Percentiles rank a stretch among this genome's conserved stretches.
Conservation (phyloP, 2,113 vertebrate species). For the Oreochromis spilurus region DNA sequence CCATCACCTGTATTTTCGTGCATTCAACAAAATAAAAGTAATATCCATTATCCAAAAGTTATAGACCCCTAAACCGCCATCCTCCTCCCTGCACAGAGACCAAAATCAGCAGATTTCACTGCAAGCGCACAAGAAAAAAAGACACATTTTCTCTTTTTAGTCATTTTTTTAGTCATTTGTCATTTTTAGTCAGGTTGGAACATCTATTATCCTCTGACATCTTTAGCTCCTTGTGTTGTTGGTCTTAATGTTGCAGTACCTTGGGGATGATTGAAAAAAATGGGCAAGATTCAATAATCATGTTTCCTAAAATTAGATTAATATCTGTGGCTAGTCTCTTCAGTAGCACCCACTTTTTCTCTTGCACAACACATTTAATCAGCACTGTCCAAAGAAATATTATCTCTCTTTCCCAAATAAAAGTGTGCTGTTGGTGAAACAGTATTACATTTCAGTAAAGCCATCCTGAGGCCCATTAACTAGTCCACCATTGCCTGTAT, state of each 20-base stretch:
- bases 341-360: background rate
- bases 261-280: background rate
- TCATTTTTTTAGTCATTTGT: background rate
- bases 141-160: background rate
- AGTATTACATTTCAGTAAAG: background rate
- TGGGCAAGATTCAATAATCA: background rate
- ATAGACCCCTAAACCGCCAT: fast-evolving
- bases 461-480: constrained; percentile 13
- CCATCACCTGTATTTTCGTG: background rate
- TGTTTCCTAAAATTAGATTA: background rate
- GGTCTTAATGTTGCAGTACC: background rate
- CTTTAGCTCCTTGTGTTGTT: background rate
- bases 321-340: background rate
- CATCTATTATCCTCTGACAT: background rate
- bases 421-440: background rate
- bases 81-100: background rate
- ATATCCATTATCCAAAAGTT: background rate
- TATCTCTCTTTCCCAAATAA: background rate
- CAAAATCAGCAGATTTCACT: background rate
- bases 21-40: background rate
- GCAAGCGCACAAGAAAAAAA: background rate
- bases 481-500: constrained; percentile 1
- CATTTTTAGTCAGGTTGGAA: background rate
- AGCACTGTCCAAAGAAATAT: background rate
- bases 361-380: background rate